These are phyloP conservation scores for Agrotis puta DNA, from an alignment of 2,888 invertebrate genomes.

Conservation along the genomic window DNA sequence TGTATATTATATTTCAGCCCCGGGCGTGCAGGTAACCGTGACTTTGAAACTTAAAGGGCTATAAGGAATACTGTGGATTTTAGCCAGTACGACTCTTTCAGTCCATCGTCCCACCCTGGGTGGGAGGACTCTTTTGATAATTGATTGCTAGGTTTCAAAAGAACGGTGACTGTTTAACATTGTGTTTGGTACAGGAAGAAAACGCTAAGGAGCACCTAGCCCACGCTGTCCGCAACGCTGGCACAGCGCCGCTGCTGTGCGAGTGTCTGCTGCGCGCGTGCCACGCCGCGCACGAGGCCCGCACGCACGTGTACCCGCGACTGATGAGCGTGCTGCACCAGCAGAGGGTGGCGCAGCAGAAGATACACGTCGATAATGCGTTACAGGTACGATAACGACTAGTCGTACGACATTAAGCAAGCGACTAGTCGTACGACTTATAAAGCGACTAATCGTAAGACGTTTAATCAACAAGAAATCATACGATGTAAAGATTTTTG, in stretches of 20 bases:
- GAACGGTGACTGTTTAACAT: no score
- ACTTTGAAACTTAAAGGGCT: no score
- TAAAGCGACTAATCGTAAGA: no score
- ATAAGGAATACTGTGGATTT: no score
- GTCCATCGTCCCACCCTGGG: no score
- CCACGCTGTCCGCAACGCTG: conserved; percentile 69
- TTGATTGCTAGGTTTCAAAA: no score
- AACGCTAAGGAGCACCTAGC: conserved; percentile 70
- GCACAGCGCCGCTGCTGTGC: conserved; percentile 74
- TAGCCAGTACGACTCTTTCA: no score
- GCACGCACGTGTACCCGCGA: conserved; percentile 66
- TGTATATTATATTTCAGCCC: background rate
- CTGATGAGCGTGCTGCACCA: conserved; percentile 72
- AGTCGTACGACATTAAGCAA: background rate
- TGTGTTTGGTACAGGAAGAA: conserved; percentile 66
- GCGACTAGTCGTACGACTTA: background rate
- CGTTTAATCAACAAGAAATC: background rate
- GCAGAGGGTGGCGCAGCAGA: conserved; percentile 70
- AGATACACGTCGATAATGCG: conserved; percentile 86
- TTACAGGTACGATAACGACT: conserved; percentile 74
- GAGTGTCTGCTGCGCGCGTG: conserved; percentile 75
- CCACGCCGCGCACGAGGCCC: conserved; percentile 70
- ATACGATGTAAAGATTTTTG: no score
- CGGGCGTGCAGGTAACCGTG: no score
- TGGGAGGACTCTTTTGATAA: no score